phyloP scores from a whole-genome alignment of 2,797 vertebrate species.

The Galagoides demidoff region DNA sequence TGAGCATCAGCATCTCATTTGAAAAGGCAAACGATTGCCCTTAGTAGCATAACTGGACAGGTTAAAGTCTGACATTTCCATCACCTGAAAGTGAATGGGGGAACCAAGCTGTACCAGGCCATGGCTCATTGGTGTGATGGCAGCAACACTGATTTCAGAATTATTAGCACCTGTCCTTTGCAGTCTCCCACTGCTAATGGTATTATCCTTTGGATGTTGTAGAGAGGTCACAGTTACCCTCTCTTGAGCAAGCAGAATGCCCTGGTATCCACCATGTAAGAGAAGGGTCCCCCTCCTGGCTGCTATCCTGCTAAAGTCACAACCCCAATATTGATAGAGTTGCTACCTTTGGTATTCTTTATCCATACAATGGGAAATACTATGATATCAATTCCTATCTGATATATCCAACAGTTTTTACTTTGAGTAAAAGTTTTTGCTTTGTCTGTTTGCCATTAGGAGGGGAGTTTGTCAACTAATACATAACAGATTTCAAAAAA shows the following conservation, averaged over 20 bases:
- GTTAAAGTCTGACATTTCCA: not conserved
- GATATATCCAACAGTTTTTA: not conserved
- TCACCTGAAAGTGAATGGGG: not conserved
- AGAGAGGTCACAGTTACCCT: not conserved
- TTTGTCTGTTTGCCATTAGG: not conserved
- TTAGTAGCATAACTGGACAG: not conserved
- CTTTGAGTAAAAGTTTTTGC: not conserved
- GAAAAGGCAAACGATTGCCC: not conserved
- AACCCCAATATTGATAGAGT: not conserved
- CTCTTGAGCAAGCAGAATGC: not conserved
- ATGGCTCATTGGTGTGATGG: rapidly evolving
- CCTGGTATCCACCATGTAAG: not conserved
- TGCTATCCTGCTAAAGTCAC: not conserved
- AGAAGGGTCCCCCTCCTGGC: not conserved
- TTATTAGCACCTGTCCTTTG: slow-evolving; percentile 19
- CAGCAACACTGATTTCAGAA: slow-evolving; percentile 8
- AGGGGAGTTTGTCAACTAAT: not conserved
- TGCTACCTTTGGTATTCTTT: not conserved
- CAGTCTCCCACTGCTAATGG: slow-evolving; percentile 18
- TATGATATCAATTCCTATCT: no score
- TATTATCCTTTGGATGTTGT: not conserved
- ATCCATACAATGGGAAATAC: not conserved
- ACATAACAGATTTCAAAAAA: not conserved
- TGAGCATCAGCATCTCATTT: not conserved
- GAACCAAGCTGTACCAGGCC: not conserved